These are phyloP conservation scores for Acanthopagrus latus DNA, from an alignment of 2,797 vertebrate genomes.

Conservation along the genomic window DNA sequence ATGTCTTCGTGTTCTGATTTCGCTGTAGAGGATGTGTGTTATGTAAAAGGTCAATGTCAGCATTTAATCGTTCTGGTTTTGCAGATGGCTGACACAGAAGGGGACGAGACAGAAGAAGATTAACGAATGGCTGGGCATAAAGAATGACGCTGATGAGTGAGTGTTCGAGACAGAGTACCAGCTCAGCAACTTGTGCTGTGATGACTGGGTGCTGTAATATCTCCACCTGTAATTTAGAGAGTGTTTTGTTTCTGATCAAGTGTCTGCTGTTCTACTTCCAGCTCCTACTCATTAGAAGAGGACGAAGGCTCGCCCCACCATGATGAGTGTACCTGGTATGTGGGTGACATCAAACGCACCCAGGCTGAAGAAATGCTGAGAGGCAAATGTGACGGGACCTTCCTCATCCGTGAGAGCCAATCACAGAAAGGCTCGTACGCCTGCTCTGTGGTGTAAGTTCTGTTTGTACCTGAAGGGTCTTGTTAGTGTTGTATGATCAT, in stretches of 20 bases:
- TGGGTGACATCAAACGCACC: conserved; percentile 93
- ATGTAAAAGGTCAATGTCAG: background rate
- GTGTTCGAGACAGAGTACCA: conserved; percentile 67
- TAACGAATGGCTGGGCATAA: conserved; percentile 98
- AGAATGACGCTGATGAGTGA: conserved; percentile 96
- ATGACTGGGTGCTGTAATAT: background rate
- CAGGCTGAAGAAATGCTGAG: conserved; percentile 94
- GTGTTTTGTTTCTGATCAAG: background rate
- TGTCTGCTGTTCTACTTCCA: conserved; percentile 53
- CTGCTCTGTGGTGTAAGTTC: conserved; percentile 94
- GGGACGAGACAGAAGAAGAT: conserved; percentile 97
- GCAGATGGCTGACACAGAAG: conserved; percentile 98
- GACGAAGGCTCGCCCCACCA: conserved; percentile 89
- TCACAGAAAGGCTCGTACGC: conserved; percentile 95
- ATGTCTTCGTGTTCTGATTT: background rate
- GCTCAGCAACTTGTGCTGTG: background rate
- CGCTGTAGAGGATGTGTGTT: background rate
- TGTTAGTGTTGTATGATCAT: background rate
- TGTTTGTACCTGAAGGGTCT: background rate
- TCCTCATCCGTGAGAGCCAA: conserved; percentile 94
- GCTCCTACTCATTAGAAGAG: conserved; percentile 92
- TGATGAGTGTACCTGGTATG: conserved; percentile 93
- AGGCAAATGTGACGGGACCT: conserved; percentile 91
- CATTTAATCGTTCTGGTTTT: conserved; percentile 43
- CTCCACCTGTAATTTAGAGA: conserved; percentile 19